Evolutionary conservation across 2,888 invertebrate genomes (phyloP), one percentile per base, ranked within the genome.

Genomic region (Xanthorhoe designata): DNA sequence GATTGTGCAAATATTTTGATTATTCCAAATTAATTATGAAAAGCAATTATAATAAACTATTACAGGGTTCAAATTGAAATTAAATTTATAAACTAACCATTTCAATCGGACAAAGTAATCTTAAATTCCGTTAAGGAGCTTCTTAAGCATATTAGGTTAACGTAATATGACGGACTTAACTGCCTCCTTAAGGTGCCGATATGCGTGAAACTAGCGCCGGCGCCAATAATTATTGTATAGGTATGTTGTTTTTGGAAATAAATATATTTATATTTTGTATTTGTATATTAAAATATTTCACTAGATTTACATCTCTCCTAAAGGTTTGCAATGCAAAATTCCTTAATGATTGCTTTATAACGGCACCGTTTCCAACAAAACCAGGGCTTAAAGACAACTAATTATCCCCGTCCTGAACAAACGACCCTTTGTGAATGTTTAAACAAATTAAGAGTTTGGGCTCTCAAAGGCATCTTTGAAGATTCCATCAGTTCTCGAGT

Each of bases 401-500:
- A 57, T 62, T 62, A 62, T 32, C 1, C 15, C 24, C n/a, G 38
- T 35, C 49, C 55, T 55, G 24, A 55, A 51, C 42, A 56, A 56
- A 62, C 56, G 50, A 13, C n/a, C 62, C 62, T 62, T 56, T 56
- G 51, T 51, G 55, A 32, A 51, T 56, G 51, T 51, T 56, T 56
- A 32, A 42, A 62, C 62, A 56, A 56, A 62, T 62, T 62, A 62
- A 10, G 62, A 62, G 56, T 51, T 62, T 1, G 19, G 15, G 38
- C 7, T 52, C 38, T 56, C 51, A 56, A 56, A 62, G 62, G 42
- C 38, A 54, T 32, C 53, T 53, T 53, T 35, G 35, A 15, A 49
- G 61, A 61, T 61, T n/a, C 10, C 35, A 54, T 47, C 53, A 18
- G 52, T 13, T 42, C 38, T 13, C 3, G 13, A 38, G 38, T 10